Base-by-base conservation (phyloP, 2,113 vertebrate species). In the Plecturocebus donacophilus region DNA sequence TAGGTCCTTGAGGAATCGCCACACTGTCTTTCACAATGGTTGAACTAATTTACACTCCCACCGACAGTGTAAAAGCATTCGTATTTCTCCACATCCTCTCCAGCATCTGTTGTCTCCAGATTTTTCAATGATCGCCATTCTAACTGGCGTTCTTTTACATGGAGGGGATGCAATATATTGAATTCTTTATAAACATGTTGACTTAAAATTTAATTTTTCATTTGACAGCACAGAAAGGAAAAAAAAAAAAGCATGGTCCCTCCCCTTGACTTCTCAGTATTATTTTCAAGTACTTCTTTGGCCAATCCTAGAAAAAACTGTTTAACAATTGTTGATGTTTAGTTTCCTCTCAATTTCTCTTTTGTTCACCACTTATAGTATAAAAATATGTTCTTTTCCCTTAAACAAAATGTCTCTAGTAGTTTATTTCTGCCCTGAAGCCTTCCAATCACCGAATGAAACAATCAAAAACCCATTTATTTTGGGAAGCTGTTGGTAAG, bases 361-460 rank as follows among this genome's bases (percentile, higher is more conserved):
- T 80, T 52, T 61, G 16, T 54, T 71, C 4, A 1, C 38, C 8
- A 92, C 3, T 84, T 82, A 84, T 5, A 85, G 6, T 81, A 54
- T 70, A 27, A 91, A 94, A 88, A n/a, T 94, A 83, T 70, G 81
- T 96, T 91, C 23, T 95, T 52, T 71, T 64, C 32, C 14, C 14
- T 79, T 42, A 95, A 88, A 92, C 5, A 85, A 38, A 90, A 80
- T 12, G n/a, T 77, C 56, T 82, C 25, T 71, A 71, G 23, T 14
- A 81, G 27, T 61, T 71, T 94, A 32, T 40, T 84, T 80, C 52
- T 96, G n/a, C 75, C 56, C 68, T 70, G 66, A 92, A 94, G 52
- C 2, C 7, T 94, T 95, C n/a, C 49, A 71, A 16, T 95, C 32
- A 85, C n/a, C 90, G 23, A 92, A 95, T 45, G 52, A 88, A 96